Conservation (phyloP, 2,113 vertebrate species). For the Semnornis frantzii region DNA sequence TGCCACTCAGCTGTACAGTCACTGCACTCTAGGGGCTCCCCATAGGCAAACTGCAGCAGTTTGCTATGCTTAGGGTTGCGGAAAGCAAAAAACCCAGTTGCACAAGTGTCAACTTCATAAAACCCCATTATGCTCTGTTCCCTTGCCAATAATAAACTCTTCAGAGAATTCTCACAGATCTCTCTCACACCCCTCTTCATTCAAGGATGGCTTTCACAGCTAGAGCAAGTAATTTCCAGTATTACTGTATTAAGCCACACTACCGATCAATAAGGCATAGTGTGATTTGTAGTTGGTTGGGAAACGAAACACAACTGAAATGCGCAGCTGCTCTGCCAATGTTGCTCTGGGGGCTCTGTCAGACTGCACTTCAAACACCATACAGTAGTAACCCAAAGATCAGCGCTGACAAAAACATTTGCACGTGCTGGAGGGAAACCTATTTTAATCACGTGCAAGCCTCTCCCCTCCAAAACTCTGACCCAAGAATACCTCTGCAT, state of each 20-base stretch:
- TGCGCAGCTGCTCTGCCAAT: neutral
- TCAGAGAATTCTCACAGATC: neutral
- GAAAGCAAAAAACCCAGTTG: neutral
- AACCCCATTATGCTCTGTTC: neutral
- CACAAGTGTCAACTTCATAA: neutral
- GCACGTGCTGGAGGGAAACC: neutral
- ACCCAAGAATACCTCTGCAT: neutral
- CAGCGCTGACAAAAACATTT: neutral
- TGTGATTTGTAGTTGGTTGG: neutral
- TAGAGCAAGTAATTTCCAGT: neutral
- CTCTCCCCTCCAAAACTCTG: neutral
- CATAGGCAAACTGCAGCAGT: neutral
- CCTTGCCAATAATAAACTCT: neutral
- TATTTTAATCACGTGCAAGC: neutral
- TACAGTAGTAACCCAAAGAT: neutral
- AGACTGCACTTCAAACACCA: neutral
- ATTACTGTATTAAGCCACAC: conserved; percentile 8
- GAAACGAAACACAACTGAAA: neutral
- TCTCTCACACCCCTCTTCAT: neutral
- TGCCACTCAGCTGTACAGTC: neutral
- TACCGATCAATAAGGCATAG: neutral
- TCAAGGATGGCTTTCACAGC: neutral
- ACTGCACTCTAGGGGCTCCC: neutral
- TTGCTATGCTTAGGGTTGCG: neutral
- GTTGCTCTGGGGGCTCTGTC: neutral